phyloP scores from a whole-genome alignment of 1,140 invertebrate genomes.

The Metopolophium dirhodum region DNA sequence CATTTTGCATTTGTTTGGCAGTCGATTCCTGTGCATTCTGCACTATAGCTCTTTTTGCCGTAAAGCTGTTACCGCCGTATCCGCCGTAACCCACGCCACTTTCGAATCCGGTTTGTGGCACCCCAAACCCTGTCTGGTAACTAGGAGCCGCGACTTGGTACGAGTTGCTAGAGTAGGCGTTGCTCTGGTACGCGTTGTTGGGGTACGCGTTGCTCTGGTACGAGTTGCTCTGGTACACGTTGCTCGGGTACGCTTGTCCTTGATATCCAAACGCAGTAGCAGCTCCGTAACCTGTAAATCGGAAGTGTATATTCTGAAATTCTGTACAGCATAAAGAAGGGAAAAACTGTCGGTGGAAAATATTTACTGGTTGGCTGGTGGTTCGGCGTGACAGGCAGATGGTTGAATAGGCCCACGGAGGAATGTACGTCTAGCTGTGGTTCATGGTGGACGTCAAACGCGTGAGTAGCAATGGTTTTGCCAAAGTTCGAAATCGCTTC shows the following conservation, averaged over 20 bases:
- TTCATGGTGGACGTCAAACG: constrained; percentile 64
- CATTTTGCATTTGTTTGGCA: not conserved
- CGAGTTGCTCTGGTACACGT: not conserved
- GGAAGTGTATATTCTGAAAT: not conserved
- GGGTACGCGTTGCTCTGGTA: not conserved
- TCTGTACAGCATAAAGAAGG: not conserved
- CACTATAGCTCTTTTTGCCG: not conserved
- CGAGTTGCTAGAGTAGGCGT: not conserved
- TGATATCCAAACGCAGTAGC: constrained; percentile 8
- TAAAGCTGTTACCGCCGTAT: not conserved
- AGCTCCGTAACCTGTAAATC: constrained; percentile 1
- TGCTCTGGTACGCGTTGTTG: not conserved
- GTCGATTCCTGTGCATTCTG: not conserved
- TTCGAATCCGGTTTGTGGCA: not conserved
- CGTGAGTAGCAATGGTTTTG: constrained; percentile 75
- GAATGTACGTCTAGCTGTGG: constrained; percentile 1
- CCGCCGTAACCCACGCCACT: not conserved
- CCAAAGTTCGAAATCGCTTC: constrained; percentile 79
- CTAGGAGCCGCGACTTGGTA: not conserved
- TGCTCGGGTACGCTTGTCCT: not conserved
- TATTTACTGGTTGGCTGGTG: constrained; percentile 22
- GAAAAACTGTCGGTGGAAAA: not conserved
- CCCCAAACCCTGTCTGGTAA: not conserved
- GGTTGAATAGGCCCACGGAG: constrained; percentile 1
- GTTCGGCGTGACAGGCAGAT: not conserved